These are phyloP conservation scores for Orthonychiurus folsomi DNA, from an alignment of 2,888 invertebrate genomes.

Conservation along the genomic window DNA sequence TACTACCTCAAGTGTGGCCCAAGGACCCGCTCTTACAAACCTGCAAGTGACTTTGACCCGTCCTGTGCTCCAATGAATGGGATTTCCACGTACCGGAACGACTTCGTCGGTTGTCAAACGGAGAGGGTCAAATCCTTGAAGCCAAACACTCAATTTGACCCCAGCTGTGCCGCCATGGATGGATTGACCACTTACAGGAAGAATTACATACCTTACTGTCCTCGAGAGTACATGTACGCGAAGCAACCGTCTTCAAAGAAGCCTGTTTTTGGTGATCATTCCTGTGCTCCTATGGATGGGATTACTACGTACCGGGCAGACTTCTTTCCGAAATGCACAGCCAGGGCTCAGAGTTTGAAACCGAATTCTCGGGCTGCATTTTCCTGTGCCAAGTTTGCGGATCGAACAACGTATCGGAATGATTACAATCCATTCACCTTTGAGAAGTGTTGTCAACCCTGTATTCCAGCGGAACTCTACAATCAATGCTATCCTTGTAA, in stretches of 20 bases:
- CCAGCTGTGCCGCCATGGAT: conserved; percentile 23
- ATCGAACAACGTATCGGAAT: conserved; percentile 26
- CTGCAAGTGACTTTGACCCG: conserved; percentile 17
- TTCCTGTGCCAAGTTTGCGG: conserved; percentile 21
- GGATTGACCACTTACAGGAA: conserved; percentile 22
- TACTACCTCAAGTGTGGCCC: not conserved
- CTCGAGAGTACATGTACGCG: not conserved
- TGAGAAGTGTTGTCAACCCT: conserved; percentile 16
- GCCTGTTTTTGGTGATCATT: conserved; percentile 10
- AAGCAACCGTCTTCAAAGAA: not conserved
- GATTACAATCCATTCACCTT: conserved; percentile 30
- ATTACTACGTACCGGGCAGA: conserved; percentile 20
- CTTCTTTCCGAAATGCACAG: conserved; percentile 1
- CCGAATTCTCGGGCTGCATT: conserved; percentile 19
- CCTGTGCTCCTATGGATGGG: conserved; percentile 23
- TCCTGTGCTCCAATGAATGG: conserved; percentile 20
- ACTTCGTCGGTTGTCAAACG: conserved; percentile 21
- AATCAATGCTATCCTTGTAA: not conserved
- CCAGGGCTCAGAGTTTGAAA: conserved; percentile 15
- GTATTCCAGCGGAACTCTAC: conserved; percentile 2
- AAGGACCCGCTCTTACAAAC: conserved; percentile 6
- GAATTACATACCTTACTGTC: conserved; percentile 23
- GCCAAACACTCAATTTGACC: conserved; percentile 19
- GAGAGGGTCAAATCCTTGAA: conserved; percentile 19
- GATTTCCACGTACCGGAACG: conserved; percentile 22